Evolutionary conservation across 1,140 invertebrate species (phyloP), one percentile per base, ranked within the genome.

Genomic region (Temnothorax longispinosus): DNA sequence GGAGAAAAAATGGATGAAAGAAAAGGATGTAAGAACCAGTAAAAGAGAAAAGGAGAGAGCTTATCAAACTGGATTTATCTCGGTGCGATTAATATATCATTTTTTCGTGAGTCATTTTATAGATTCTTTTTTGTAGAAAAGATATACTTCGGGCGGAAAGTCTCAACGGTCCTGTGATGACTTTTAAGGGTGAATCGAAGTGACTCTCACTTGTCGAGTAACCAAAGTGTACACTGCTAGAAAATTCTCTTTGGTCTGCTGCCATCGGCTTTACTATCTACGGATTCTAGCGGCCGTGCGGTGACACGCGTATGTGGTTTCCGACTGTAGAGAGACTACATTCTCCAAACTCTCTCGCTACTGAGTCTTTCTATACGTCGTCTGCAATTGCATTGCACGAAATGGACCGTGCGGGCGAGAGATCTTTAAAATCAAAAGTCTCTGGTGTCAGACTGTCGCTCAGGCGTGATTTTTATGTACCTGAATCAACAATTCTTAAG

Each of bases 241-340:
- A 87, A 92, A 94, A 95, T 95, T 95, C 94, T 94, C 94, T 95
- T 95, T 95, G 93, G 92, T 92, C 90, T 85, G 89, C 90, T 93
- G 92, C 93, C 94, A 94, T 93, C 92, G 91, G 92, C 91, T 93
- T 93, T 88, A 78, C 90, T 88, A 90, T 93, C 84, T 58, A 87
- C 80, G 74, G 56, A 92, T 67, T 15, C 89, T 87, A 67, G 85
- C 89, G 74, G 87, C 86, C 72, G 78, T 62, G 50, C 58, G 44
- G 41, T 18, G 60, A 75, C 44, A 58, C 35, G 58, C 62, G 27
- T 60, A 69, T 71, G 81, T 64, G 56, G 81, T 62, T 44, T 67
- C 62, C 38, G 44, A 35, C 60, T 65, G 35, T 62, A 52, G 72
- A 58, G 54, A 87, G 67, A 87, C 88, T 52, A 18, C 69, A 89